phyloP scores from a whole-genome alignment of 2,797 vertebrate species.

The Vespertilio murinus region DNA sequence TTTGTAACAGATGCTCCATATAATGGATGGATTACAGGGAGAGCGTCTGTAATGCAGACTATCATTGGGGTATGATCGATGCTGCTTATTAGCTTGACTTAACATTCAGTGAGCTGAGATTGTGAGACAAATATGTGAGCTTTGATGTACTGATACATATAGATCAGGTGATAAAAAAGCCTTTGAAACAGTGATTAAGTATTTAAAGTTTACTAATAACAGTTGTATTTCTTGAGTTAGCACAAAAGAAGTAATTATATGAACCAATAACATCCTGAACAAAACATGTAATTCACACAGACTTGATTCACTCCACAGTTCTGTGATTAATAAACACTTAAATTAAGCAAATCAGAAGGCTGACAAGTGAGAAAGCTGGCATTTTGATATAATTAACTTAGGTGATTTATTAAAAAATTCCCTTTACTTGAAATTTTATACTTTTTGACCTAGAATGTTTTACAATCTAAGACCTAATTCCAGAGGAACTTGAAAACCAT shows the following conservation, averaged over 20 bases:
- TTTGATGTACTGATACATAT: slow-evolving; percentile 57
- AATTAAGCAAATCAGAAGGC: slow-evolving; percentile 56
- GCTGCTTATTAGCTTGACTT: slow-evolving; percentile 39
- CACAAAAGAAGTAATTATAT: slow-evolving; percentile 62
- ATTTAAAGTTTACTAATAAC: slow-evolving; percentile 71
- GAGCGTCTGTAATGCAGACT: not conserved
- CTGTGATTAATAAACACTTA: slow-evolving; percentile 66
- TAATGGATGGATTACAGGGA: not conserved
- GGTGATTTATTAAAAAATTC: not conserved
- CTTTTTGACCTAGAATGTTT: slow-evolving; percentile 33
- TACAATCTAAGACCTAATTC: slow-evolving; percentile 11
- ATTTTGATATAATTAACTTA: slow-evolving; percentile 21
- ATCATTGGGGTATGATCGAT: slow-evolving; percentile 18
- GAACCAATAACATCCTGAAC: slow-evolving; percentile 50
- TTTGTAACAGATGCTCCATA: slow-evolving; percentile 25
- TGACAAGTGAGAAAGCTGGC: slow-evolving; percentile 27
- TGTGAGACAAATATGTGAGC: slow-evolving; percentile 63
- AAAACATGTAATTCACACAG: slow-evolving; percentile 53
- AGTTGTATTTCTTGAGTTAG: slow-evolving; percentile 48
- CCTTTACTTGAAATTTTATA: slow-evolving; percentile 14
- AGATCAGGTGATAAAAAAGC: slow-evolving; percentile 63
- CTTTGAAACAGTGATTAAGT: slow-evolving; percentile 61
- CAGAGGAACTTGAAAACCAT: not conserved
- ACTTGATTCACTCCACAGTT: not conserved
- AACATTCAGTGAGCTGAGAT: slow-evolving; percentile 60